These are phyloP conservation scores for Cairina moschata DNA, from an alignment of 2,113 vertebrate genomes.

Conservation along the genomic window DNA sequence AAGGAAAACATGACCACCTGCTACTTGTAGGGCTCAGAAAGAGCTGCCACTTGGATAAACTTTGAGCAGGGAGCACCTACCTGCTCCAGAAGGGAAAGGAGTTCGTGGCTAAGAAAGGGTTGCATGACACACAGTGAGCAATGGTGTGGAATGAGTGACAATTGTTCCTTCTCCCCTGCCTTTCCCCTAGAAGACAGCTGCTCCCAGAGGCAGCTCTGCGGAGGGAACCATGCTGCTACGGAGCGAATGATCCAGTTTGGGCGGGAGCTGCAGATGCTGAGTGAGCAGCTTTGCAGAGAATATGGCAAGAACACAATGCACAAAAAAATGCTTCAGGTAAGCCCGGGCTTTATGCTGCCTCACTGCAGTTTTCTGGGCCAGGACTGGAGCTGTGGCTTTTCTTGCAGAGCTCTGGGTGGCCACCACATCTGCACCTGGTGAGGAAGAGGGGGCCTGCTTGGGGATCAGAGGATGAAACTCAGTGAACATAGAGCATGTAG, in stretches of 20 bases:
- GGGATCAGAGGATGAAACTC: neutral
- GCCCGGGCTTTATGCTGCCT: neutral
- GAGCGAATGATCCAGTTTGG: constrained; percentile 99
- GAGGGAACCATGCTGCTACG: constrained; percentile 94
- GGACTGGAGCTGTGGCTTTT: neutral
- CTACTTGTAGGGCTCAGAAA: neutral
- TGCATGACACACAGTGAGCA: neutral
- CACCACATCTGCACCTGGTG: neutral
- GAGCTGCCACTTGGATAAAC: neutral
- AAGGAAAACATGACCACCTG: neutral
- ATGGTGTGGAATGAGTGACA: neutral
- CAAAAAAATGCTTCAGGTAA: constrained; percentile 90
- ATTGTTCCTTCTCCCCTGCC: neutral
- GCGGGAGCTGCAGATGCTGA: constrained; percentile 93
- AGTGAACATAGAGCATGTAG: neutral
- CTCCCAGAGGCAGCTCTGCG: constrained; percentile 90
- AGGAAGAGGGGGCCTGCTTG: neutral
- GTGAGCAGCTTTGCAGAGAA: constrained; percentile 92
- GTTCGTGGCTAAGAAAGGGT: neutral
- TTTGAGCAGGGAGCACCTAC: neutral
- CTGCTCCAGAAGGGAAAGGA: neutral
- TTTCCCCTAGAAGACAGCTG: constrained; percentile 83
- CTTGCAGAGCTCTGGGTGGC: neutral
- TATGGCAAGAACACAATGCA: constrained; percentile 93
- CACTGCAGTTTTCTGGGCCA: neutral